Conservation (phyloP, 2,113 vertebrate species). For the Callorhinus ursinus region DNA sequence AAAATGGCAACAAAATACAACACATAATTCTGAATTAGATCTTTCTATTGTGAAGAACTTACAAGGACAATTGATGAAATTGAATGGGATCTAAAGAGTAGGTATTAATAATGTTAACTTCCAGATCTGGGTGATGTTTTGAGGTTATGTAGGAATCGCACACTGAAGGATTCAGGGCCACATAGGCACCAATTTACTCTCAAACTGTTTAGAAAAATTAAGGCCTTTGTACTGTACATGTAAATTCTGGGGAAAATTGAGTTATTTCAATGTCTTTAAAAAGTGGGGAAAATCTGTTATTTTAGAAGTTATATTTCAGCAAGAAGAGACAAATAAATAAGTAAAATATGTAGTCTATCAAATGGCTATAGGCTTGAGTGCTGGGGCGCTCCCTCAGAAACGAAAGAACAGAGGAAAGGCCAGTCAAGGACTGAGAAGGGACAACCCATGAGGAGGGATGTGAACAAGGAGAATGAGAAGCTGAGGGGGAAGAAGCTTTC, state of each 20-base stretch:
- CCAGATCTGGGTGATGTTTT: neutral
- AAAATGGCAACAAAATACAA: neutral
- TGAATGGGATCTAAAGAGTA: neutral
- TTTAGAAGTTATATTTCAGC: neutral
- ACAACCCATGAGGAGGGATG: neutral
- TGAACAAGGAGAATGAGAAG: neutral
- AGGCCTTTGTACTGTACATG: neutral
- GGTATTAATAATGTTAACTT: neutral
- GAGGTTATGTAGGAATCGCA: neutral
- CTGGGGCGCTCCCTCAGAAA: neutral
- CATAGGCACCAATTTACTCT: neutral
- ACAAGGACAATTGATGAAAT: neutral
- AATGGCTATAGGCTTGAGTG: neutral
- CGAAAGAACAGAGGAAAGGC: neutral
- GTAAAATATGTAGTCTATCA: neutral
- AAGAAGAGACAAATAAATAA: neutral
- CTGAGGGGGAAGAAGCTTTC: neutral
- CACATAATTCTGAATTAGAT: neutral
- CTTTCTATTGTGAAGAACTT: neutral
- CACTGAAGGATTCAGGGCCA: neutral
- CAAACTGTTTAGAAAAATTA: neutral
- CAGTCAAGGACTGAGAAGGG: neutral
- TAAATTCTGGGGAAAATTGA: neutral
- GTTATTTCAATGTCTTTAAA: neutral
- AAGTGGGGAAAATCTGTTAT: neutral